Evolutionary conservation across 2,113 vertebrate genomes (phyloP), one percentile per base, ranked within the genome.

Genomic region (Prinia subflava): DNA sequence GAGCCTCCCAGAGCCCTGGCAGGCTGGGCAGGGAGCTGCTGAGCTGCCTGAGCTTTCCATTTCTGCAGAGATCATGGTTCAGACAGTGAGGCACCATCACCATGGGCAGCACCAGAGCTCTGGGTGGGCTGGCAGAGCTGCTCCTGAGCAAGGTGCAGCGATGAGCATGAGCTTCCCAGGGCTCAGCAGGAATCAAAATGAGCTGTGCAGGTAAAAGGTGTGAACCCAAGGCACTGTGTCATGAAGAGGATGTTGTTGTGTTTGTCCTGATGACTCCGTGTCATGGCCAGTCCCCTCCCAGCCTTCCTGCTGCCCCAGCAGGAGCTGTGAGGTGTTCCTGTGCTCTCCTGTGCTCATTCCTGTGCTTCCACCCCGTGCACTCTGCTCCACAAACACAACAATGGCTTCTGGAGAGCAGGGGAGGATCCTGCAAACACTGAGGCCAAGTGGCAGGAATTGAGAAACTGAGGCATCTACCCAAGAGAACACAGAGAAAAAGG

Each of bases 401-500:
- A 11, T 17, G 44, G 56, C 39, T 89, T 12, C 74, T 89, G 83
- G 59, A 93, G 57, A 22, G 52, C 56, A 64, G n/a, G 37, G 78
- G 6, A 83, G 35, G 30, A 50, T 63, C 60, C 87, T 80, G 59
- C 46, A 60, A 46, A 82, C 71, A 68, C 44, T 6, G 39, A 63
- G 77, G 42, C 39, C 69, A 60, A 82, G 84, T 28, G 31, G 37
- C 50, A 82, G 78, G 37, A 94, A 62, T 6, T 88, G 88, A 86
- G 92, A 90, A 93, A 85, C 62, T 44, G 74, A 88, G 74, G 60
- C 47, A 87, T 52, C 53, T 35, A 20, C 74, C 56, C 92, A 79
- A 64, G n/a, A 88, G 53, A 82, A 79, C 17, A 15, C 3, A n/a
- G 75, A 71, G 67, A 77, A 88, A 91, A 91, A 85, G 16, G 71